These are phyloP conservation scores for Budorcas taxicolor DNA, from an alignment of 2,113 vertebrate species.

Conservation along the genomic window DNA sequence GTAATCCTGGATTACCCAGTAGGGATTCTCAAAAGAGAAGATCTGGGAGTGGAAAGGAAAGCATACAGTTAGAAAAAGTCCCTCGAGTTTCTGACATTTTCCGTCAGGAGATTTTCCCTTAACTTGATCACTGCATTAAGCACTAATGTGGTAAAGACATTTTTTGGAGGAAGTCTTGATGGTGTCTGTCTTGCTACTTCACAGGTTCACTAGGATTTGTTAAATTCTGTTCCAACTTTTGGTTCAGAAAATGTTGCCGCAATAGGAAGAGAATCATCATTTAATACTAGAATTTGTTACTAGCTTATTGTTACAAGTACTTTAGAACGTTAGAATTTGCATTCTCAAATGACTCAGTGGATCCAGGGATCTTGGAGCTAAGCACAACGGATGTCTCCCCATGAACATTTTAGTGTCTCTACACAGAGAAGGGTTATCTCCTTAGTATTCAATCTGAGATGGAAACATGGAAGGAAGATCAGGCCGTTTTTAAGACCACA, in stretches of 20 bases:
- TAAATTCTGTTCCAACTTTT: not conserved
- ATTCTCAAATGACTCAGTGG: not conserved
- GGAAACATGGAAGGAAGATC: not conserved
- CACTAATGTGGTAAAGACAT: not conserved
- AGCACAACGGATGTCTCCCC: not conserved
- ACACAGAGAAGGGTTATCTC: not conserved
- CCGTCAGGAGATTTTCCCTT: not conserved
- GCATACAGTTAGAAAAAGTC: not conserved
- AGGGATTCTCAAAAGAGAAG: not conserved
- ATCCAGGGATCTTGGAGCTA: not conserved
- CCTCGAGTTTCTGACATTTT: not conserved
- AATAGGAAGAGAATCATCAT: not conserved
- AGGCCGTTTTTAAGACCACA: not conserved
- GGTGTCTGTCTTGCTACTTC: not conserved
- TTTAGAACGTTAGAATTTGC: not conserved
- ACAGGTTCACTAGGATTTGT: not conserved
- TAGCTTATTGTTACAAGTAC: not conserved
- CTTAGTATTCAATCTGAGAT: not conserved
- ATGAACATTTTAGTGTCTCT: not conserved
- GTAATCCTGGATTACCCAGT: not conserved
- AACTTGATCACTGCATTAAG: not conserved
- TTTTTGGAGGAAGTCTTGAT: not conserved
- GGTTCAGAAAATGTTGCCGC: conserved; percentile 2
- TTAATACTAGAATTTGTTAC: not conserved
- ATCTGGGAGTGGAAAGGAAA: not conserved